Conservation (phyloP, 2,113 vertebrate genomes). For the Otus sunia region DNA sequence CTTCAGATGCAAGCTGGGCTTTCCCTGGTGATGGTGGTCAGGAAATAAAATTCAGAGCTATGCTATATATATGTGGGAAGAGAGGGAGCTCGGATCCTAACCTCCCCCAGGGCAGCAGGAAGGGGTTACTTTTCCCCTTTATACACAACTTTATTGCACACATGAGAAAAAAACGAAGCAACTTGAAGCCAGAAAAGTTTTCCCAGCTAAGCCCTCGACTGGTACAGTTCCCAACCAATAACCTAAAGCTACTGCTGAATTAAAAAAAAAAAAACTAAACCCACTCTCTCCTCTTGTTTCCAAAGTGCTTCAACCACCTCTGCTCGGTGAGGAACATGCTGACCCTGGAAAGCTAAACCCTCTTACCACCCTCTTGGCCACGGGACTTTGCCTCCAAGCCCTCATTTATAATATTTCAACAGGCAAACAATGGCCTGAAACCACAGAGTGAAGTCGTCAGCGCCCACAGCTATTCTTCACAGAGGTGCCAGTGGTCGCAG, state of each 20-base stretch:
- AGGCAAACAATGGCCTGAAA: neutral
- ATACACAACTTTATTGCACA: neutral
- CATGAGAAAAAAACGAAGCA: neutral
- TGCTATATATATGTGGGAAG: neutral
- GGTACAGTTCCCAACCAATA: neutral
- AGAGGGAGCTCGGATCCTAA: neutral
- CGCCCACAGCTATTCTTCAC: neutral
- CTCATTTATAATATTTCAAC: neutral
- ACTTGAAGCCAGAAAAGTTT: neutral
- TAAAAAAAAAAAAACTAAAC: neutral
- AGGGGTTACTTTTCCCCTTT: neutral
- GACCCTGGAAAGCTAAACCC: neutral
- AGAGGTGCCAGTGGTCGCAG: neutral
- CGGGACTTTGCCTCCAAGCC: neutral
- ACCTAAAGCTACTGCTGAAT: neutral
- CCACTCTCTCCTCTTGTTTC: neutral
- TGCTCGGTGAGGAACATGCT: neutral
- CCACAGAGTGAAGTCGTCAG: neutral
- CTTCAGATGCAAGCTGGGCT: neutral
- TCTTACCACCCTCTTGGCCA: neutral
- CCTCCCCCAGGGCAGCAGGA: neutral
- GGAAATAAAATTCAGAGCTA: constrained; percentile 10
- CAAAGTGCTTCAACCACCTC: neutral
- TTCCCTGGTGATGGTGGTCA: neutral
- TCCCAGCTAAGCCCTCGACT: neutral